A percentile compares a stretch with the other conserved stretches of the same genome.
phyloP scores from a whole-genome alignment of 2,888 invertebrate species.

The Norana najaformis region DNA sequence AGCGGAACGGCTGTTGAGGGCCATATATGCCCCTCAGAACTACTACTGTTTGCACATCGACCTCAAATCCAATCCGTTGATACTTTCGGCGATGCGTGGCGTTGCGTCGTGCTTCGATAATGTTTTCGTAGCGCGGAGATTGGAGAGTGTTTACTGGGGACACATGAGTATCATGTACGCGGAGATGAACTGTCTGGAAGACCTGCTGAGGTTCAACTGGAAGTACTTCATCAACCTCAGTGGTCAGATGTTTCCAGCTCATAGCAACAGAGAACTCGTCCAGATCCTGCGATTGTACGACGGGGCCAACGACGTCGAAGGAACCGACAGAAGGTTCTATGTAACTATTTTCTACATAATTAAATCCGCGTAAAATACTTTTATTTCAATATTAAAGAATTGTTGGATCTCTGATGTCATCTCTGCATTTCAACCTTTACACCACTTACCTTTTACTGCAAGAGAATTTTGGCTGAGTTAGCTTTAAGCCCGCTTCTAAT shows the following conservation, averaged over 20 bases:
- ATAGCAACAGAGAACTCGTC: constrained; percentile 55
- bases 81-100: constrained; percentile 46
- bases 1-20: constrained; percentile 51
- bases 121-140: constrained; percentile 52
- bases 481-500: too few relatives aligned
- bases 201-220: constrained; percentile 50
- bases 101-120: constrained; percentile 55
- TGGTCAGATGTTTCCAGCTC: constrained; percentile 57
- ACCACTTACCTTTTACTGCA: too few relatives aligned
- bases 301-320: constrained; percentile 54
- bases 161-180: constrained; percentile 50
- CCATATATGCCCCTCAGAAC: constrained; percentile 56
- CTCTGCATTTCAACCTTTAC: too few relatives aligned
- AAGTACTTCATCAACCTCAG: constrained; percentile 58
- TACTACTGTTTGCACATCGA: constrained; percentile 59
- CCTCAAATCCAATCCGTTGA: constrained; percentile 42
- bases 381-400: not conserved
- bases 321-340: constrained; percentile 44
- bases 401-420: not conserved
- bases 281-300: constrained; percentile 51
- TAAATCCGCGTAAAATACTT: not conserved
- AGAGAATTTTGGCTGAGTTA: too few relatives aligned
- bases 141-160: constrained; percentile 50
- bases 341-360: not conserved
- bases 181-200: constrained; percentile 51